phyloP scores from a whole-genome alignment of 1,140 invertebrate genomes.

The Drosophila pseudoobscura region DNA sequence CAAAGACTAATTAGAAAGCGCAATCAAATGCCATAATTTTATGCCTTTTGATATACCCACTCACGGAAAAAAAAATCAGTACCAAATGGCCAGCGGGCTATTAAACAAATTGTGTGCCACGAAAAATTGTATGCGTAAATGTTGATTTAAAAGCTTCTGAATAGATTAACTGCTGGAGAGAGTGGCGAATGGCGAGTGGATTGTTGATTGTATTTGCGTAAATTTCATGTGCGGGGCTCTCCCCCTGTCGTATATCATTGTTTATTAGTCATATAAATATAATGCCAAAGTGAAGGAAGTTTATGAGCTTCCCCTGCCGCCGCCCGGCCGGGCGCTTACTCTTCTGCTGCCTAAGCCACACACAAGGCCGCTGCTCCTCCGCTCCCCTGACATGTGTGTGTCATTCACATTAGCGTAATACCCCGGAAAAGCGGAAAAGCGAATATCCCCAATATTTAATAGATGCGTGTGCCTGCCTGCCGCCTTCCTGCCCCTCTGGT shows the following conservation, averaged over 20 bases:
- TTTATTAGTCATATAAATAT: slow-evolving; percentile 76
- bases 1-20: slow-evolving; percentile 44
- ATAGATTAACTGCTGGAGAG: slow-evolving; percentile 1
- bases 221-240: slow-evolving; percentile 33
- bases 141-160: slow-evolving; percentile 44
- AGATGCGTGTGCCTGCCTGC: slow-evolving; percentile 21
- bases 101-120: slow-evolving; percentile 13
- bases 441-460: slow-evolving; percentile 52
- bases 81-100: slow-evolving; percentile 15
- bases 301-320: slow-evolving; percentile 37
- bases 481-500: background rate
- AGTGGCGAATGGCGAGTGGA: background rate
- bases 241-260: slow-evolving; percentile 51
- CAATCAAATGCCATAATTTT: slow-evolving; percentile 39
- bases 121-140: slow-evolving; percentile 27
- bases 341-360: too few species aligned
- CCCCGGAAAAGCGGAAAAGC: slow-evolving; percentile 48
- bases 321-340: background rate
- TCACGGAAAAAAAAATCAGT: background rate
- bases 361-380: too few species aligned
- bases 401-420: slow-evolving; percentile 73
- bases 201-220: slow-evolving; percentile 12
- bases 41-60: slow-evolving; percentile 2
- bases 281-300: slow-evolving; percentile 50
- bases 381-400: slow-evolving; percentile 6